Conservation (phyloP, 2,797 vertebrate genomes). For the Scomberomorus guttatus region DNA sequence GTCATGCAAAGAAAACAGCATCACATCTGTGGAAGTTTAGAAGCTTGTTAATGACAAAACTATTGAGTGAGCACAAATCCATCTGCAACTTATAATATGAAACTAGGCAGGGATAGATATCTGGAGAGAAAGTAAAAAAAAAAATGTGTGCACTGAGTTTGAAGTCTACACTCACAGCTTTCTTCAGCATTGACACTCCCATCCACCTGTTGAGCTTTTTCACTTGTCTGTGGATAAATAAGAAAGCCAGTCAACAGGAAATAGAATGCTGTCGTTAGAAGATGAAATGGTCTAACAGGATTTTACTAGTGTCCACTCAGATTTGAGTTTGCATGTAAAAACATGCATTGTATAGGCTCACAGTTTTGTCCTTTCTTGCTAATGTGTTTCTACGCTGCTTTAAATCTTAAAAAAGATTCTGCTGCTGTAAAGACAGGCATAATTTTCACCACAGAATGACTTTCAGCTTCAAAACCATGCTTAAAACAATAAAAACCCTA, state of each 20-base stretch:
- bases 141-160: not conserved
- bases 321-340: no score
- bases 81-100: not conserved
- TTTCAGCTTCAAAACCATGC: not conserved
- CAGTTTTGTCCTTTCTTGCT: not conserved
- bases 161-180: not conserved
- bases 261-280: not conserved
- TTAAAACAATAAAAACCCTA: not conserved
- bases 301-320: not conserved
- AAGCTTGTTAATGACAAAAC: not conserved
- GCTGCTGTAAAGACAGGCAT: not conserved
- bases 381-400: no score
- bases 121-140: no score
- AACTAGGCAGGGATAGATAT: not conserved
- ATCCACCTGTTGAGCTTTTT: not conserved
- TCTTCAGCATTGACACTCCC: not conserved
- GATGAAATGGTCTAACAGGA: not conserved
- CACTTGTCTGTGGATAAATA: not conserved
- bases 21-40: slow-evolving; percentile 5
- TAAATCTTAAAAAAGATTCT: not conserved
- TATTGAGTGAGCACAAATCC: not conserved
- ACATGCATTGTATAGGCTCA: no score
- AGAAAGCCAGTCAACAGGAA: not conserved
- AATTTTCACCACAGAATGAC: not conserved
- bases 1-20: not conserved